Base-by-base conservation (phyloP, 2,888 invertebrate species). In the Thymelicus lineola region DNA sequence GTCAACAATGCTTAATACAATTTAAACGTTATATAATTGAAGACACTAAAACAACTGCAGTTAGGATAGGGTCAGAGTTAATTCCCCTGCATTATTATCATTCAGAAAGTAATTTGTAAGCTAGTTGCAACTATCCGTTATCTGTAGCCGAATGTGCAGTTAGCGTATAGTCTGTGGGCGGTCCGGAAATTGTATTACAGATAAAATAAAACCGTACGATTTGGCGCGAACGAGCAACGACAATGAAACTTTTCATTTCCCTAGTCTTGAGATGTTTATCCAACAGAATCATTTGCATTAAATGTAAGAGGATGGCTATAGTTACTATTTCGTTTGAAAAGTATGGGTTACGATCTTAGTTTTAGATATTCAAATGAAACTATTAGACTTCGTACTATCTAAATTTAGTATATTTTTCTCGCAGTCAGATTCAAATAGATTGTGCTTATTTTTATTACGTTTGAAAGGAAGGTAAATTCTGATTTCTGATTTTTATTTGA, bases 161-260 rank as follows among this genome's bases (percentile, higher is more conserved):
- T 67, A 67, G 60, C 42, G 60, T 66, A 66, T 67, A 60, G 60
- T 67, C 67, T 68, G 61, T 68, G 61, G 55, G 67, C 46, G 67
- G 61, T 55, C 15, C 45, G 61, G 55, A 68, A 68, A 68, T 68
- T 68, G 67, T 62, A 68, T 68, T 68, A 68, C 55, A 68, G 67
- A 68, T 68, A 68, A 68, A 68, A 68, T 68, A 68, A 68, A 68
- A 68, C 55, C 42, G 48, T 68, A 55, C 67, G 67, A 68, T 68
- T 68, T 68, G 67, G 67, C 67, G 67, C 67, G 67, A 68, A 68
- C 67, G 55, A 62, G 55, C 61, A 68, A 62, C 61, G 68, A 62
- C 68, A 68, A 61, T 68, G 62, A 68, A 68, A 68, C 62, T 68
- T 68, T 68, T 68, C 68, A 68, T 68, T 68, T 62, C 68, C 46